phyloP scores from a whole-genome alignment of 2,888 invertebrate species.

The Philonicus albiceps region DNA sequence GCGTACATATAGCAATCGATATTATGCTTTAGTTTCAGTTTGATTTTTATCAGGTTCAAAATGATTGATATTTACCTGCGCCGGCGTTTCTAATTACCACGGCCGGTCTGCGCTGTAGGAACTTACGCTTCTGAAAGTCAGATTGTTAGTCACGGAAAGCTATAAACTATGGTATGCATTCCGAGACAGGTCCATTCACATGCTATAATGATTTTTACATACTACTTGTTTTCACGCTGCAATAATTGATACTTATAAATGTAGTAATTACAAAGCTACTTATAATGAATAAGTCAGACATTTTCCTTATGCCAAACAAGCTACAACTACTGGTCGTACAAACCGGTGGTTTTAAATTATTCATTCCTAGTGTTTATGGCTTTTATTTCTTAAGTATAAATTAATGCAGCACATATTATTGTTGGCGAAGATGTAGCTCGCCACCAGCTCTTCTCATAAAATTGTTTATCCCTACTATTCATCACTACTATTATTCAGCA shows the following conservation, averaged over 20 bases:
- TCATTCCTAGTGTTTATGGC: not conserved
- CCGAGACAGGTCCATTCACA: not conserved
- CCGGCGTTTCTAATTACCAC: not conserved
- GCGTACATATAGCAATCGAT: not conserved
- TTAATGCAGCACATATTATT: not conserved
- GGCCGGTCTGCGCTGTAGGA: not conserved
- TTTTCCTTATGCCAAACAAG: not conserved
- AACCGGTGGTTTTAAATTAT: not conserved
- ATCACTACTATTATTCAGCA: too few relatives aligned
- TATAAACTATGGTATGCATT: not conserved
- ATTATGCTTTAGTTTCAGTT: not conserved
- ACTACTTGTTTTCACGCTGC: not conserved
- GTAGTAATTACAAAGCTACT: not conserved
- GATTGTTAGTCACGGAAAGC: not conserved
- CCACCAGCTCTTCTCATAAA: not conserved
- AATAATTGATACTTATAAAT: constrained; percentile 7
- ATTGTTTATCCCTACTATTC: not conserved
- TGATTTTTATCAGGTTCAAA: not conserved
- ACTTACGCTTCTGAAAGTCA: not conserved
- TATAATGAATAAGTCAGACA: not conserved
- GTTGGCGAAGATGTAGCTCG: not conserved
- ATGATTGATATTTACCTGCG: not conserved
- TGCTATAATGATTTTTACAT: not conserved
- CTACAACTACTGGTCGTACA: not conserved
- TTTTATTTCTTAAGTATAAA: not conserved